phyloP scores from a whole-genome alignment of 2,797 vertebrate genomes.

The Notoglanidium macrostoma region DNA sequence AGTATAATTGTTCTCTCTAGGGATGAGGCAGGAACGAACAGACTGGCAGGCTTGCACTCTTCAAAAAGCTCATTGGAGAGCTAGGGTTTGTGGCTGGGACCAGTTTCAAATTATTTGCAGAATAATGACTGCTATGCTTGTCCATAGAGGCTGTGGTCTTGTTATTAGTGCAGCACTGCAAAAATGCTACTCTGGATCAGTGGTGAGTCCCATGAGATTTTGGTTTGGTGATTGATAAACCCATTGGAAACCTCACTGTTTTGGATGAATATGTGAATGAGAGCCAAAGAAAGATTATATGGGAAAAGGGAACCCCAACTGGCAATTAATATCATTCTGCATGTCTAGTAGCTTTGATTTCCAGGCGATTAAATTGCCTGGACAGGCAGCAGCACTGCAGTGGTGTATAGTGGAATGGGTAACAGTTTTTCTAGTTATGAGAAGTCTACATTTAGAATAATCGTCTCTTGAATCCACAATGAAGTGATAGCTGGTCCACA shows the following conservation, averaged over 20 bases:
- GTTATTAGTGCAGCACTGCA: constrained; percentile 43
- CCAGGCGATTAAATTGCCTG: constrained; percentile 4
- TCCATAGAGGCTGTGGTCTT: constrained; percentile 37
- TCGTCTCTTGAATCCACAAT: not conserved
- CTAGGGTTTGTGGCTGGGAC: constrained; percentile 44
- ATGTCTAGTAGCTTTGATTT: constrained; percentile 18
- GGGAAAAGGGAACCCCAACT: constrained; percentile 26
- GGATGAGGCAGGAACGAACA: constrained; percentile 34
- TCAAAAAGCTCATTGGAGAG: constrained; percentile 39
- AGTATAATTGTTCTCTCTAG: constrained; percentile 44
- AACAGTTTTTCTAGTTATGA: not conserved
- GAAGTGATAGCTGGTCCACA: constrained; percentile 4
- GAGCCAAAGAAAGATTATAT: constrained; percentile 21
- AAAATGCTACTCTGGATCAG: constrained; percentile 25
- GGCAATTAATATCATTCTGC: constrained; percentile 31
- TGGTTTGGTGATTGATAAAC: constrained; percentile 33
- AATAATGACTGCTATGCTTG: constrained; percentile 36
- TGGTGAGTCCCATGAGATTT: constrained; percentile 6
- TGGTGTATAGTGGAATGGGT: constrained; percentile 10
- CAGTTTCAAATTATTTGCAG: constrained; percentile 44
- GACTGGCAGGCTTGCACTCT: constrained; percentile 34
- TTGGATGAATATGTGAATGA: not conserved
- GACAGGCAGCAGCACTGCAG: constrained; percentile 17
- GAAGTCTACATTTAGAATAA: constrained; percentile 12
- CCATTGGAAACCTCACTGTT: constrained; percentile 10